Evolutionary conservation across 1,140 invertebrate genomes (phyloP).

Genomic region (Pseudomyrmex dendroicus): DNA sequence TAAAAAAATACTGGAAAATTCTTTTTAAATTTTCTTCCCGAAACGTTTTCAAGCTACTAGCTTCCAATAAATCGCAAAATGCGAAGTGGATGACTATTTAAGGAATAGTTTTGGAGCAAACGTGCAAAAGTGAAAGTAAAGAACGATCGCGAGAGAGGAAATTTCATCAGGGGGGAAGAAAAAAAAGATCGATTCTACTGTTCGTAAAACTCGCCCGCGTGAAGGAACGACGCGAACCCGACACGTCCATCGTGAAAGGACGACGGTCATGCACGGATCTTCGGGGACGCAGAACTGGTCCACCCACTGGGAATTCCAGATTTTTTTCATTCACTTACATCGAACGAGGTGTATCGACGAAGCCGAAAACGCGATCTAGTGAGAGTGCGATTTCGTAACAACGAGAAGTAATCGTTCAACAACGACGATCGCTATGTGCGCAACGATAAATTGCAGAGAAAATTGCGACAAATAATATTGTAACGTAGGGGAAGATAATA

Average conservation of each 20-base stretch:
- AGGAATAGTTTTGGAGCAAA: conserved; percentile 10
- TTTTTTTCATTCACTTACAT: conserved; percentile 61
- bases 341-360: conserved; percentile 2
- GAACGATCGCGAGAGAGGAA: neutral
- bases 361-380: neutral
- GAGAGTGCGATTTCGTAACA: neutral
- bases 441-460: neutral
- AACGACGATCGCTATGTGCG: neutral
- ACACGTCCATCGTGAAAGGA: conserved; percentile 64
- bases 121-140: conserved; percentile 35
- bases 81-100: conserved; percentile 1
- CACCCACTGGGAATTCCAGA: conserved; percentile 71
- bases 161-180: neutral
- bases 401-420: no score
- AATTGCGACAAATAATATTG: neutral
- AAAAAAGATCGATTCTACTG: neutral
- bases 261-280: conserved; percentile 54
- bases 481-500: neutral
- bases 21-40: no score
- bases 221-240: conserved; percentile 8
- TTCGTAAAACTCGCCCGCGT: conserved; percentile 35
- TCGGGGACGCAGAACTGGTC: conserved; percentile 70
- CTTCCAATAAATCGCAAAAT: neutral
- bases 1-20: no score
- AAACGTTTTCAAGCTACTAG: neutral